phyloP scores from a whole-genome alignment of 2,888 invertebrate genomes.

The Phortica magna region DNA sequence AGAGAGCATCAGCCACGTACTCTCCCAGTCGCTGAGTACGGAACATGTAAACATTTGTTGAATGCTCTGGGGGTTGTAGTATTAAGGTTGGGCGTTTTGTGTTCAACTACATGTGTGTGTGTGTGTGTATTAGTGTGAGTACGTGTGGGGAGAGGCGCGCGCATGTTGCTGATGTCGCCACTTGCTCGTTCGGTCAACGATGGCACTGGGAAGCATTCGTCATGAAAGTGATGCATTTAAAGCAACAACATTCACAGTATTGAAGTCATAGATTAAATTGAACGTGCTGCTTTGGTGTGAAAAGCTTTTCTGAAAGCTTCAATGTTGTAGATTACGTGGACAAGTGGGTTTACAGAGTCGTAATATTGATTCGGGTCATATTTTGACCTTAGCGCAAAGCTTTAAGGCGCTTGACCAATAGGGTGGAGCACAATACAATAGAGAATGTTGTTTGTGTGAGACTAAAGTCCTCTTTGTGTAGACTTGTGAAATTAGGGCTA shows the following conservation, averaged over 20 bases:
- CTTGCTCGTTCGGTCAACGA: background rate
- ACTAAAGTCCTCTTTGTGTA: too few species aligned
- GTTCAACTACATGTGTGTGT: slow-evolving; percentile 4
- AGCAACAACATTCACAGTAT: too few species aligned
- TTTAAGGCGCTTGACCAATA: too few species aligned
- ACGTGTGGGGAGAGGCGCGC: background rate
- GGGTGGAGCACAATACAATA: too few species aligned
- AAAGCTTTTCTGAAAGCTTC: background rate
- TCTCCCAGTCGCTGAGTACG: slow-evolving; percentile 38
- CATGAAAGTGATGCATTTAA: background rate
- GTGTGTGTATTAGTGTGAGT: slow-evolving; percentile 8
- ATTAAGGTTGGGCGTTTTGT: slow-evolving; percentile 22
- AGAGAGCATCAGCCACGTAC: slow-evolving; percentile 19
- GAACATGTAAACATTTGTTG: background rate
- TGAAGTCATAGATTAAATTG: background rate
- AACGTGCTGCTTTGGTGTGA: background rate
- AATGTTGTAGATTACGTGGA: background rate
- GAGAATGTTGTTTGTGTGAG: too few species aligned
- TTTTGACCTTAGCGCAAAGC: too few species aligned
- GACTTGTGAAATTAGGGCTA: too few species aligned
- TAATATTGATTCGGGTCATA: too few species aligned
- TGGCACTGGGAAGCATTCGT: background rate
- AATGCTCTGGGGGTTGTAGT: background rate
- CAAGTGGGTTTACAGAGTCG: background rate
- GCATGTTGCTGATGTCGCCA: background rate